These are phyloP conservation scores for Gymnocheta viridis DNA, from an alignment of 2,888 invertebrate genomes.

Conservation along the genomic window DNA sequence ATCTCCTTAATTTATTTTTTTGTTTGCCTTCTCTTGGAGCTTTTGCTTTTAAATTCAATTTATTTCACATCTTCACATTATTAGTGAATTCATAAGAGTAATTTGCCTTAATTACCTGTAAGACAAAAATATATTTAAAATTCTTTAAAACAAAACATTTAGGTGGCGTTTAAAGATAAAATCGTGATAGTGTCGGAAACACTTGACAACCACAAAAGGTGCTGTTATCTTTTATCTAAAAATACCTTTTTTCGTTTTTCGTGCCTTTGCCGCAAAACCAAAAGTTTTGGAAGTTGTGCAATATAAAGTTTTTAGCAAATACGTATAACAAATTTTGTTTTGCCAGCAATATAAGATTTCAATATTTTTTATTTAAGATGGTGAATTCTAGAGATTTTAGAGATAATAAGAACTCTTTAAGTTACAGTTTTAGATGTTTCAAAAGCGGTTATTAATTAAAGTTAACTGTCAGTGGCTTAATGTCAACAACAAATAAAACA, in stretches of 20 bases:
- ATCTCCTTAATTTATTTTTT: neutral
- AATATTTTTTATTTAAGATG: neutral
- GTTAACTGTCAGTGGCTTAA: no score
- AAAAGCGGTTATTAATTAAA: no score
- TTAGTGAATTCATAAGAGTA: slow-evolving; percentile 30
- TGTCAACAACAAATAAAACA: no score
- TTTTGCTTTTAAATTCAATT: slow-evolving; percentile 36
- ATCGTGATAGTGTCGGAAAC: slow-evolving; percentile 42
- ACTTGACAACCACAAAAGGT: slow-evolving; percentile 56
- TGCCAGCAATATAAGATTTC: neutral
- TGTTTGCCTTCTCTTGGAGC: neutral
- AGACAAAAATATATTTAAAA: slow-evolving; percentile 4
- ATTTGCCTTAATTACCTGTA: slow-evolving; percentile 40
- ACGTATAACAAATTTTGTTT: neutral
- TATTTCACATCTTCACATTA: slow-evolving; percentile 37
- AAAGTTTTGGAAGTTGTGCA: no score
- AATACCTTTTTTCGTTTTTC: neutral
- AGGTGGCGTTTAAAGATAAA: slow-evolving; percentile 57
- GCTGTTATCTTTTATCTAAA: slow-evolving; percentile 50
- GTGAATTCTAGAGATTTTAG: no score
- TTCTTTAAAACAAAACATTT: neutral
- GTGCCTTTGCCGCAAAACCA: no score
- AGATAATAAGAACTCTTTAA: no score
- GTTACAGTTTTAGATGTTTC: no score
- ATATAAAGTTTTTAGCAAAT: neutral